Evolutionary conservation across 2,113 vertebrate species (phyloP), one percentile per base, ranked within the genome.

Genomic region (Tachuris rubrigastra): DNA sequence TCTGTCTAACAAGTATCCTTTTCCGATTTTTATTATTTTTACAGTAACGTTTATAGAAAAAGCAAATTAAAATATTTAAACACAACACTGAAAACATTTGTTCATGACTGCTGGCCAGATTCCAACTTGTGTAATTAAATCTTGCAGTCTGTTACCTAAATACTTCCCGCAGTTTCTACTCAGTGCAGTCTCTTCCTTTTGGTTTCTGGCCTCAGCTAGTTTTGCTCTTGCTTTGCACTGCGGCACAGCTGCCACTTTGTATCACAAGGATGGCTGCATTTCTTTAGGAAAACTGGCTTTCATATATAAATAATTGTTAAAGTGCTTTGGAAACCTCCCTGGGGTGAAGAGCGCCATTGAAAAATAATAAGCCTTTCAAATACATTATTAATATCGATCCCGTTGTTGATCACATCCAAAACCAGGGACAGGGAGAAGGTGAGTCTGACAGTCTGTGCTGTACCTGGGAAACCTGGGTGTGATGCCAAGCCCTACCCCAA

Each of bases 21-120:
- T 91, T 96, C 72, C 31, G 50, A 81, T 94, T 96, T 84, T 94
- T 76, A 95, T 96, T 65, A 94, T 88, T 96, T 95, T 96, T 82
- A 55, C 88, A 68, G 68, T 92, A 90, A 30, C 63, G 9, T 84
- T 87, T 95, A 84, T 88, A 20, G 92, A 87, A 89, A 89, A 88
- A 95, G 60, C 71, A 93, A 95, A 95, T 94, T 96, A 96, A 96
- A 96, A 94, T 96, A 95, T 96, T 96, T 94, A 97, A 96, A 90
- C 80, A 94, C 84, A 94, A 87, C 96, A 93, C 86, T 89, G 90
- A 92, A 96, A 96, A 95, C 88, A 96, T 96, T 95, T 96, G 88
- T 94, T 97, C 53, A 1, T 96, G 96, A 86, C 83, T 93, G 65
- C 92, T 95, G 95, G 96, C 83, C 25, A 9, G 21, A 55, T 62